phyloP scores from a whole-genome alignment of 2,113 vertebrate genomes.

The Desmodus rotundus region DNA sequence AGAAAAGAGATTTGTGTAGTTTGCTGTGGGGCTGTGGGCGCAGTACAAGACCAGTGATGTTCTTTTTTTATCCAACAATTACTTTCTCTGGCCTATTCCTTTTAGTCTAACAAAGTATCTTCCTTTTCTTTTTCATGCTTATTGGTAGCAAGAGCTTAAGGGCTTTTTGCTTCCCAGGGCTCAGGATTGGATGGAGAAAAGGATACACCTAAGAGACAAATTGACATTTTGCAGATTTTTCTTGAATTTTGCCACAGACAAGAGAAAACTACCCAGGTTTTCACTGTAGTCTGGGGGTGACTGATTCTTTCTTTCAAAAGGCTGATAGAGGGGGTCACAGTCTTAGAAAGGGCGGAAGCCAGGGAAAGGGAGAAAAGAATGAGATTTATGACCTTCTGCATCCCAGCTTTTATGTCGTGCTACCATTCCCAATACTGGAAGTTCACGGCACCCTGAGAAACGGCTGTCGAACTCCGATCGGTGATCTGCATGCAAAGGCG shows the following conservation, averaged over 20 bases:
- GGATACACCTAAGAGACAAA: background rate
- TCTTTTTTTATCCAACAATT: conserved; percentile 30
- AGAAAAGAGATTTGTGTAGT: conserved; percentile 2
- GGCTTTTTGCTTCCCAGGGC: background rate
- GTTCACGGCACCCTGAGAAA: conserved; percentile 58
- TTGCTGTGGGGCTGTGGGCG: background rate
- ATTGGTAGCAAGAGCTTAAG: conserved; percentile 15
- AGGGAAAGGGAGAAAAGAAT: conserved; percentile 52
- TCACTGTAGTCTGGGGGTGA: conserved; percentile 51
- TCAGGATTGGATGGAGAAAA: background rate
- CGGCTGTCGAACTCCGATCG: background rate
- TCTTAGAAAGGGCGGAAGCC: conserved; percentile 74
- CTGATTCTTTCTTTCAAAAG: conserved; percentile 70
- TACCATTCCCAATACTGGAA: conserved; percentile 51
- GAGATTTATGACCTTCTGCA: conserved; percentile 76
- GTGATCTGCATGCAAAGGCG: background rate
- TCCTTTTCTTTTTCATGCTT: conserved; percentile 25
- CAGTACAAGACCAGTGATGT: background rate
- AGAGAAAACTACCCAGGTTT: conserved; percentile 30
- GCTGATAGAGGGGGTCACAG: conserved; percentile 65
- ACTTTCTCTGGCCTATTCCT: conserved; percentile 43
- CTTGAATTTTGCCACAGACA: background rate
- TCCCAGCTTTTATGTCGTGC: conserved; percentile 53
- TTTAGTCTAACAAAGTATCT: conserved; percentile 32
- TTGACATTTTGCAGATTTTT: background rate